Percentiles rank a stretch among this genome's conserved stretches.
Conservation (phyloP, 2,113 vertebrate genomes). For the Cyanoramphus novaezelandiae region DNA sequence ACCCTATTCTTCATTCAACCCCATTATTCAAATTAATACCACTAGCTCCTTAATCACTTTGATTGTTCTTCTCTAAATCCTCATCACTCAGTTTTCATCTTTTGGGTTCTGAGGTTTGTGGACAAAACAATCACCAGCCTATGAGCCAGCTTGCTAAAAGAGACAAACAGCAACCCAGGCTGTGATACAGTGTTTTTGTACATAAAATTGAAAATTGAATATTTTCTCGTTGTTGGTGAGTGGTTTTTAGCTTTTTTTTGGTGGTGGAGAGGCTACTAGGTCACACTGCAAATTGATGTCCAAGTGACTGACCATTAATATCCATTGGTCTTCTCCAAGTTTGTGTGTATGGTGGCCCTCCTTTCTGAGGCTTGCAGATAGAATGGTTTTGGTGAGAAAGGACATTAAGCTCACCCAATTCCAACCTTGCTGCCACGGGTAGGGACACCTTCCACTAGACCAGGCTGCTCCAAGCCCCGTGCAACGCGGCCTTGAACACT, state of each 20-base stretch:
- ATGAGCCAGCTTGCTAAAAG: not conserved
- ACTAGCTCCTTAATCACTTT: not conserved
- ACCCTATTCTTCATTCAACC: no score
- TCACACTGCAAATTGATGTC: not conserved
- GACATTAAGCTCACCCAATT: not conserved
- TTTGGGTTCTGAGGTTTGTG: not conserved
- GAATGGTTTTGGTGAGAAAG: not conserved
- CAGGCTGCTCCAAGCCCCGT: not conserved
- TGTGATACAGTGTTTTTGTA: not conserved
- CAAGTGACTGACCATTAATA: not conserved
- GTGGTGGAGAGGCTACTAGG: not conserved
- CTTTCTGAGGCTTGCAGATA: not conserved
- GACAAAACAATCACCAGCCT: not conserved
- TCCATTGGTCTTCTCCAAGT: not conserved
- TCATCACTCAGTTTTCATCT: not conserved
- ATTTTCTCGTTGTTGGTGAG: fast-evolving
- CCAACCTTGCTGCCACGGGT: fast-evolving
- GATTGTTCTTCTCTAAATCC: not conserved
- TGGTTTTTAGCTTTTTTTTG: not conserved
- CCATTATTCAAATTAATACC: not conserved
- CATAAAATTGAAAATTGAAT: not conserved
- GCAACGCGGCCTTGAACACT: no score
- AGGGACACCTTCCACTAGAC: not conserved
- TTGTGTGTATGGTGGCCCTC: not conserved
- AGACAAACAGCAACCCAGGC: not conserved